Conservation (phyloP, 2,888 invertebrate species). For the Zeuzera pyrina region DNA sequence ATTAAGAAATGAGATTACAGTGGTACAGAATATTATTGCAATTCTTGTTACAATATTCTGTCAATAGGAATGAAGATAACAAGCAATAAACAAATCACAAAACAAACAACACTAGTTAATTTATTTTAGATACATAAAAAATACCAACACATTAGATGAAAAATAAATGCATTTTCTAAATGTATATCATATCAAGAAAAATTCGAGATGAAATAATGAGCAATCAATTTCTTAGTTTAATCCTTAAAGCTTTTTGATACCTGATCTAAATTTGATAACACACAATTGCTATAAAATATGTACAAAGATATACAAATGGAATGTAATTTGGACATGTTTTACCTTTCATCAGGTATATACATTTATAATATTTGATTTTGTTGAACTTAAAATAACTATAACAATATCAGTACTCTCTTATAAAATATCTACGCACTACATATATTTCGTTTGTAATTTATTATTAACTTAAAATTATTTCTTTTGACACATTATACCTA, state of each 20-base stretch:
- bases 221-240: conserved; percentile 53
- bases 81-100: too few species aligned
- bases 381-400: conserved; percentile 26
- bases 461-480: conserved; percentile 23
- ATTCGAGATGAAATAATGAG: conserved; percentile 45
- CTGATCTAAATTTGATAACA: conserved; percentile 38
- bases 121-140: too few species aligned
- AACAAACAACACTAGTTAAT: too few species aligned
- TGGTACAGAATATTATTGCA: too few species aligned
- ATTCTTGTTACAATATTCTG: too few species aligned
- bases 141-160: too few species aligned
- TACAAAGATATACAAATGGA: conserved; percentile 63
- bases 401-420: conserved; percentile 67
- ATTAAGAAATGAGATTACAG: too few species aligned
- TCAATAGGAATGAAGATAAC: too few species aligned
- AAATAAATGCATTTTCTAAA: conserved; percentile 46
- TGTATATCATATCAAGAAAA: conserved; percentile 18
- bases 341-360: conserved; percentile 48
- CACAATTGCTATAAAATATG: conserved; percentile 35
- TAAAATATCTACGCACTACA: background rate
- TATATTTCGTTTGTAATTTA: conserved; percentile 8
- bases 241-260: conserved; percentile 61
- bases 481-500: conserved; percentile 38
- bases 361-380: conserved; percentile 38
- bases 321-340: conserved; percentile 64